Evolutionary conservation across 1,140 invertebrate species (phyloP).

Genomic region (Globodera ellingtonae): DNA sequence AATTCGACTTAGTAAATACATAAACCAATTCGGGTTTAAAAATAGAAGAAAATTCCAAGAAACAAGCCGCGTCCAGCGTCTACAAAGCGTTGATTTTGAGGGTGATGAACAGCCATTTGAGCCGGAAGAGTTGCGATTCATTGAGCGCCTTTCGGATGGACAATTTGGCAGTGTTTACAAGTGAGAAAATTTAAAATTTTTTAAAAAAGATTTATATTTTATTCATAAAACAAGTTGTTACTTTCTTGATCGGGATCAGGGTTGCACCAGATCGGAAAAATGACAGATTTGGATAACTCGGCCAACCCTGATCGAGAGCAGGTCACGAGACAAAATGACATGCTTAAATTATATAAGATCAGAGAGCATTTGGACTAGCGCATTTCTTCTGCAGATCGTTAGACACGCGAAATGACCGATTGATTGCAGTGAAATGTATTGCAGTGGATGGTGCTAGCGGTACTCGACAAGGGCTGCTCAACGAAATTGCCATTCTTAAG

Average conservation of each 20-base stretch:
- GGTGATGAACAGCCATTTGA: not conserved
- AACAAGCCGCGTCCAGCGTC: not conserved
- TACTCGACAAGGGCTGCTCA: slow-evolving; percentile 37
- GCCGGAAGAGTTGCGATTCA: slow-evolving; percentile 58
- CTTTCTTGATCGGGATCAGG: too few relatives aligned
- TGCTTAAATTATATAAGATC: too few relatives aligned
- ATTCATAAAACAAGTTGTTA: too few relatives aligned
- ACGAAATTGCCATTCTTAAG: slow-evolving; percentile 52
- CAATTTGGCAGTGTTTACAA: slow-evolving; percentile 66
- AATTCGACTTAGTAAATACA: slow-evolving; percentile 33
- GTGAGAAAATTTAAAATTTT: not conserved
- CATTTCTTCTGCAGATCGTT: slow-evolving; percentile 35
- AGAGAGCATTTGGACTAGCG: too few relatives aligned
- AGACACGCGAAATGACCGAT: slow-evolving; percentile 42
- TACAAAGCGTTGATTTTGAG: not conserved
- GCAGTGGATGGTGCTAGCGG: slow-evolving; percentile 34
- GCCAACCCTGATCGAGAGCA: too few relatives aligned
- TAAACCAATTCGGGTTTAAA: not conserved
- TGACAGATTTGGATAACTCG: too few relatives aligned
- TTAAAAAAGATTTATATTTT: not conserved
- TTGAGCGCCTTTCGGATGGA: slow-evolving; percentile 63
- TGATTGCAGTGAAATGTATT: slow-evolving; percentile 47
- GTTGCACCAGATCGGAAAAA: too few relatives aligned
- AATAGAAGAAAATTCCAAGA: not conserved
- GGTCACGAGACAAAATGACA: too few relatives aligned